phyloP scores from a whole-genome alignment of 2,888 invertebrate species.

The Conus canariensis region DNA sequence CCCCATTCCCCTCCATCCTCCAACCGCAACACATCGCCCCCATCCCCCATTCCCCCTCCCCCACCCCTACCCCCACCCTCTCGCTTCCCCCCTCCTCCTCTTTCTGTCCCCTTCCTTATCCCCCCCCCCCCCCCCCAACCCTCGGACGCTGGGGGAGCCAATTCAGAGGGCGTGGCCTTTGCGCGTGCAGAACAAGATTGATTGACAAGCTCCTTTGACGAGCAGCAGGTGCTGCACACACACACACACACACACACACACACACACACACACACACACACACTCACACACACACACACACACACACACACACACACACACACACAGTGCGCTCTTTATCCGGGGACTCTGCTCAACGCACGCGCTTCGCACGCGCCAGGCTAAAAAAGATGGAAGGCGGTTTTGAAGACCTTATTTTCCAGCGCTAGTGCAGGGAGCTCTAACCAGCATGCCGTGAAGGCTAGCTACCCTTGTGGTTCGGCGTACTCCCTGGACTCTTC shows the following conservation, averaged over 20 bases:
- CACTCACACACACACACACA: no score
- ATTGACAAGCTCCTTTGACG: conserved; percentile 33
- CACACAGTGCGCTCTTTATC: not conserved
- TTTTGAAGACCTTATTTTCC: not conserved
- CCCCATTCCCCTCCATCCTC: no score
- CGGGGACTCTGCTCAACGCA: not conserved
- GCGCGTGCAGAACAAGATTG: conserved; percentile 29
- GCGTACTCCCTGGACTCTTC: no score
- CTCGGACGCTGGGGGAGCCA: not conserved
- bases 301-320: no score
- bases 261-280: no score
- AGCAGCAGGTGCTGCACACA: conserved; percentile 22
- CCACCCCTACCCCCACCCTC: not conserved
- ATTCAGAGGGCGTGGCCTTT: conserved; percentile 32
- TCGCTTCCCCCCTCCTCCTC: no score
- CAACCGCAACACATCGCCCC: no score
- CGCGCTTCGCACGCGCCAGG: conserved; percentile 20
- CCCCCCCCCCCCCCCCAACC: not conserved
- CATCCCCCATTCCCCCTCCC: no score
- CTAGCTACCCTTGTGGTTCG: no score
- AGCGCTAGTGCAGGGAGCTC: no score
- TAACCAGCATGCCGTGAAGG: no score
- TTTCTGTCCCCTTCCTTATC: not conserved
- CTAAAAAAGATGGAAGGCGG: not conserved
- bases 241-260: no score